Conservation (phyloP, 2,113 vertebrate genomes). For the Pagrus major region DNA sequence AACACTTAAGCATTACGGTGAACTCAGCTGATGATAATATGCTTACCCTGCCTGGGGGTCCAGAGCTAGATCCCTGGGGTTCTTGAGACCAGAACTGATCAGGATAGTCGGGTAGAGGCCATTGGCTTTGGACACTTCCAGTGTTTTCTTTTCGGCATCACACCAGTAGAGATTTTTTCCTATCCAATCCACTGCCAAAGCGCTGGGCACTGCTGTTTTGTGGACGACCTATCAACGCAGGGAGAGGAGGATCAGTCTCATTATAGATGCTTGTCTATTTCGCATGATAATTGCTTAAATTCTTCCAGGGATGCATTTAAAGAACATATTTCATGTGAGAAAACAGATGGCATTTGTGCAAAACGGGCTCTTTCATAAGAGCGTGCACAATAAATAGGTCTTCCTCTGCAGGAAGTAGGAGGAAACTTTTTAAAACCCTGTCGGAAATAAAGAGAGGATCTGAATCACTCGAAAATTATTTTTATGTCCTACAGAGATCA, state of each 20-base stretch:
- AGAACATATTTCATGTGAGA: no score
- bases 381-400: background rate
- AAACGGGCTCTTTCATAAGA: background rate
- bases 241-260: background rate
- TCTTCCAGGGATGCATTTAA: background rate
- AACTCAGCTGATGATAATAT: background rate
- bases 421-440: background rate
- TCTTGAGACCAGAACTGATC: slow-evolving; percentile 91
- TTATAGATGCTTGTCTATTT: background rate
- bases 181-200: slow-evolving; percentile 97
- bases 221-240: slow-evolving; percentile 90
- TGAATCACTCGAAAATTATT: background rate
- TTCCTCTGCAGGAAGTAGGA: background rate
- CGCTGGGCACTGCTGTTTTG: slow-evolving; percentile 94
- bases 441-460: background rate
- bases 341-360: background rate
- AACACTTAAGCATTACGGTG: background rate
- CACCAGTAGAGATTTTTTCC: slow-evolving; percentile 99
- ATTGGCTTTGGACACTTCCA: slow-evolving; percentile 97
- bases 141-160: slow-evolving; percentile 94
- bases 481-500: background rate
- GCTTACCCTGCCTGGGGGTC: slow-evolving; percentile 93
- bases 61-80: slow-evolving; percentile 91
- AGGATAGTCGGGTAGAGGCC: slow-evolving; percentile 95
- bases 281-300: background rate